These are phyloP conservation scores for Hylaeus anthracinus DNA, from an alignment of 1,140 invertebrate species.

Conservation along the genomic window DNA sequence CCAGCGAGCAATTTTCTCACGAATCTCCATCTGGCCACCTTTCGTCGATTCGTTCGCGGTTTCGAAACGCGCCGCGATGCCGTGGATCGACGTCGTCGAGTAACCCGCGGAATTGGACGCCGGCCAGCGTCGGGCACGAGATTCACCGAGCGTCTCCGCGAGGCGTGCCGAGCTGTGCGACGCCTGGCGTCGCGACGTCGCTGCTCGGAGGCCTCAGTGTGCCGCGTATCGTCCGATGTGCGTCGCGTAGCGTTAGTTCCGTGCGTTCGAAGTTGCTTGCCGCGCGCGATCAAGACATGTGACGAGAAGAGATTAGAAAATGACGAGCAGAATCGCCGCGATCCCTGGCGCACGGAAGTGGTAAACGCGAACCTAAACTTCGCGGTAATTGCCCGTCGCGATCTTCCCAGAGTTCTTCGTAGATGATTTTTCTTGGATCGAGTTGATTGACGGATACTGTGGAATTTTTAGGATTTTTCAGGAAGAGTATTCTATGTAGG, in stretches of 20 bases:
- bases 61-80: neutral
- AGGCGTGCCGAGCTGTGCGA: slow-evolving; percentile 51
- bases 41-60: neutral
- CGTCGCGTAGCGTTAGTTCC: slow-evolving; percentile 18
- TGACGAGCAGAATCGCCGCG: slow-evolving; percentile 23
- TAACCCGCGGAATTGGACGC: slow-evolving; percentile 35
- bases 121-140: slow-evolving; percentile 41
- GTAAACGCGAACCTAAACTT: slow-evolving; percentile 20
- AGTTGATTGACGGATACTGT: no score
- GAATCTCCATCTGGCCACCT: neutral
- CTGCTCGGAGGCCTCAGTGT: slow-evolving; percentile 52
- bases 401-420: neutral
- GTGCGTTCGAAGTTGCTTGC: neutral
- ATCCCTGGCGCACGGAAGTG: slow-evolving; percentile 38
- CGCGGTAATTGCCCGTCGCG: neutral
- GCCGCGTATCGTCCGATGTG: slow-evolving; percentile 59
- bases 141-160: slow-evolving; percentile 37
- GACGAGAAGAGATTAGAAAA: slow-evolving; percentile 25
- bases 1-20: neutral
- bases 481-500: no score
- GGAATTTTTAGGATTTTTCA: no score
- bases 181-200: slow-evolving; percentile 55
- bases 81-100: neutral
- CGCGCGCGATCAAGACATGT: slow-evolving; percentile 27
- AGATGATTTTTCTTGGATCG: no score